A percentile compares a stretch with the other conserved stretches of the same genome.
phyloP scores from a whole-genome alignment of 2,113 vertebrate genomes.

The Plecturocebus donacophilus region DNA sequence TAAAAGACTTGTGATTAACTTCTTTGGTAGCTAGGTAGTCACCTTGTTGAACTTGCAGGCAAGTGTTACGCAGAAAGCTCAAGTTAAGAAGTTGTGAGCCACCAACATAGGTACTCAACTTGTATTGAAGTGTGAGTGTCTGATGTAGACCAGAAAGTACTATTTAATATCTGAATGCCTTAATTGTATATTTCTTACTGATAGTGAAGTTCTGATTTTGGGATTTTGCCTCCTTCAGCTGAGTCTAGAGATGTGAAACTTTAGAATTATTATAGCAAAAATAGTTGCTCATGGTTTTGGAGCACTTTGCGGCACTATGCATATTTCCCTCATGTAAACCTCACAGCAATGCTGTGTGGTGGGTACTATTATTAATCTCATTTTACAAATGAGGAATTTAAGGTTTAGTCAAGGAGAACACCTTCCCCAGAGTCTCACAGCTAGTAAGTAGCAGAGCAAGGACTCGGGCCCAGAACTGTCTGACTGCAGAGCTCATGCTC shows the following conservation, averaged over 20 bases:
- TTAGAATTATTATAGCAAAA: background rate
- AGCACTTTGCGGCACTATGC: slow-evolving; percentile 19
- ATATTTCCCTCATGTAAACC: slow-evolving; percentile 22
- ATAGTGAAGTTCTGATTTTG: slow-evolving; percentile 4
- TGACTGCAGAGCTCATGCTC: background rate
- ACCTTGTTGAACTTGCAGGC: slow-evolving; percentile 2
- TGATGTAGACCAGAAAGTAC: slow-evolving; percentile 17
- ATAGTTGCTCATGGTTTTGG: background rate
- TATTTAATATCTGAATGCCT: slow-evolving; percentile 3
- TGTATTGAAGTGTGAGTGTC: slow-evolving; percentile 14
- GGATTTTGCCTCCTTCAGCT: background rate
- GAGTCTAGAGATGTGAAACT: background rate
- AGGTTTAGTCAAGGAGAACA: background rate
- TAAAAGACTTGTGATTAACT: slow-evolving; percentile 12
- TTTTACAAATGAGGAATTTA: slow-evolving; percentile 50
- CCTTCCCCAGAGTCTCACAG: background rate
- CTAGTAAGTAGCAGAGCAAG: background rate
- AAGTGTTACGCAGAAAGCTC: slow-evolving; percentile 38
- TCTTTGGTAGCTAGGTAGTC: slow-evolving; percentile 13
- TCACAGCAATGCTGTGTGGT: background rate
- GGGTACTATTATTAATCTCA: background rate
- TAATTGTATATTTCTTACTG: slow-evolving; percentile 48
- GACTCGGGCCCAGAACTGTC: background rate
- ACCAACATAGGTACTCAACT: background rate
- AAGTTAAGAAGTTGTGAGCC: slow-evolving; percentile 24